Evolutionary conservation across 2,113 vertebrate species (phyloP).

Genomic region (Phalacrocorax aristotelis): DNA sequence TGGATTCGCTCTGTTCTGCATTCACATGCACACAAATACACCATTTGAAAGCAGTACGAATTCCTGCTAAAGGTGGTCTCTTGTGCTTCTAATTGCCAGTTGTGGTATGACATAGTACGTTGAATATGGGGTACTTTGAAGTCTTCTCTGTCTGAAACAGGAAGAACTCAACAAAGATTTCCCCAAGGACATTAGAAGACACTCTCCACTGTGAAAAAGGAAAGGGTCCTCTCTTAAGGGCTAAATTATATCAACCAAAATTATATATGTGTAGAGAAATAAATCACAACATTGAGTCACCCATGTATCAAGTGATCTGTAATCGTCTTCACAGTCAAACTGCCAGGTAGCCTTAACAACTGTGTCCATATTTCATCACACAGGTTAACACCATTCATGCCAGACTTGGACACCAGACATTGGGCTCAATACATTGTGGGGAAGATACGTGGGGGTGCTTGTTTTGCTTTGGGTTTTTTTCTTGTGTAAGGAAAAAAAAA

Average conservation of each 20-base stretch:
- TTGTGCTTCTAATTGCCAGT: constrained; percentile 14
- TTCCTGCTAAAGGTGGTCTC: not conserved
- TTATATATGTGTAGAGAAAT: not conserved
- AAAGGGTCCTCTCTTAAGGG: not conserved
- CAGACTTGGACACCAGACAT: not conserved
- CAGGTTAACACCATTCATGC: not conserved
- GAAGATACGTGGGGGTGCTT: not conserved
- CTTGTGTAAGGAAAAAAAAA: not conserved
- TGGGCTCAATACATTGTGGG: not conserved
- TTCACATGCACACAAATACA: not conserved
- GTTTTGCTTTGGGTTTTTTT: not conserved
- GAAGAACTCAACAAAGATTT: constrained; percentile 25
- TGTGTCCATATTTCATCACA: not conserved
- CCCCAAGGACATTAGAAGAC: constrained; percentile 17
- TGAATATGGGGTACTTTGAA: constrained; percentile 19
- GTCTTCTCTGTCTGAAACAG: constrained; percentile 18
- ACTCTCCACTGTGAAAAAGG: not conserved
- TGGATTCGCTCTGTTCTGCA: not conserved
- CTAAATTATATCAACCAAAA: not conserved
- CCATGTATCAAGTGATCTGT: not conserved
- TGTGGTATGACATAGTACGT: not conserved
- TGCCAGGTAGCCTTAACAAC: not conserved
- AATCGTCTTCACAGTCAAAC: not conserved
- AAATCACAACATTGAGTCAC: not conserved
- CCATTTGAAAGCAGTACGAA: constrained; percentile 54